Evolutionary conservation across 2,888 invertebrate genomes (phyloP).

Genomic region (Cryptocephalus moraei): DNA sequence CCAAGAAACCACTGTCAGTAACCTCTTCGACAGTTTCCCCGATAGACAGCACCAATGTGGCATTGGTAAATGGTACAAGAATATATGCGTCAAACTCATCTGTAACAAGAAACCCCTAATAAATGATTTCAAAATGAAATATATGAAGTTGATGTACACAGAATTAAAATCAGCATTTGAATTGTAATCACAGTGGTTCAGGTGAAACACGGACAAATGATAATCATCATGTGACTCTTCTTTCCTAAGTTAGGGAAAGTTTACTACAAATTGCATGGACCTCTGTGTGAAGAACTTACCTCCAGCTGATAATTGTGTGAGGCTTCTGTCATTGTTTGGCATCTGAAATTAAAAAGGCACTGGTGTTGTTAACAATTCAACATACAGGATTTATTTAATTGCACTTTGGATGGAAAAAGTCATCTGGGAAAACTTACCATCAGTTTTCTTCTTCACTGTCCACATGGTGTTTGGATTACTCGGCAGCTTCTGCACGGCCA

Average conservation of each 20-base stretch:
- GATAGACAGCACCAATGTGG: slow-evolving; percentile 96
- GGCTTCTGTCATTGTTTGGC: neutral
- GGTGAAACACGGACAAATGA: slow-evolving; percentile 37
- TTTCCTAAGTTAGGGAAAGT: no score
- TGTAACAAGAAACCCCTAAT: slow-evolving; percentile 50
- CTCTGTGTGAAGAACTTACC: no score
- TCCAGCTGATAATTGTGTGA: no score
- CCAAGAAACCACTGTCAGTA: slow-evolving; percentile 97
- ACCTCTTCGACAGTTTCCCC: slow-evolving; percentile 99
- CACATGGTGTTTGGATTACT: slow-evolving; percentile 99
- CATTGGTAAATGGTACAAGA: slow-evolving; percentile 98
- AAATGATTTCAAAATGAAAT: no score
- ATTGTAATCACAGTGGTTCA: slow-evolving; percentile 34
- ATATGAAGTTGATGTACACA: no score
- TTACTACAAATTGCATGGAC: no score
- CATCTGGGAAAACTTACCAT: slow-evolving; percentile 64
- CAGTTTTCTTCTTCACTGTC: slow-evolving; percentile 93
- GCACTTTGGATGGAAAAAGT: neutral
- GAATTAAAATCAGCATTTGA: slow-evolving; percentile 3
- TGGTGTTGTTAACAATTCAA: neutral
- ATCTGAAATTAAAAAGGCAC: neutral
- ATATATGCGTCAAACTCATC: slow-evolving; percentile 99
- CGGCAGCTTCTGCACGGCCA: slow-evolving; percentile 98
- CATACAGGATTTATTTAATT: neutral
- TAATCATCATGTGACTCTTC: no score